Percentiles rank a stretch among this genome's conserved stretches.
Conservation (phyloP, 2,797 vertebrate species). For the Liparis tanakae region DNA sequence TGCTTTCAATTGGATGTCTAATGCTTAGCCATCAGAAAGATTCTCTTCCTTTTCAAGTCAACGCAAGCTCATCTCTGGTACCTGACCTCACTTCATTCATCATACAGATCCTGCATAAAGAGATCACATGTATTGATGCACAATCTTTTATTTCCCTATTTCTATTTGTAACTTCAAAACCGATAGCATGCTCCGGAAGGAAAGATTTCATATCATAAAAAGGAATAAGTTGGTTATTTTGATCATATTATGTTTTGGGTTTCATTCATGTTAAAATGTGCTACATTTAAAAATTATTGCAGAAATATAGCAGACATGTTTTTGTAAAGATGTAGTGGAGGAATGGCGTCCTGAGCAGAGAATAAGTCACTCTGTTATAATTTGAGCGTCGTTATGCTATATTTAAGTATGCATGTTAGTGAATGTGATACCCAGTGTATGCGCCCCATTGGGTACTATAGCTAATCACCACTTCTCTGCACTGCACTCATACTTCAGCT, state of each 20-base stretch:
- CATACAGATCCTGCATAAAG: background rate
- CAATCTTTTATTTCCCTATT: background rate
- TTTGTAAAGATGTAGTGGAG: too few species aligned
- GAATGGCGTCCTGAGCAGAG: too few species aligned
- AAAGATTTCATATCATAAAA: background rate
- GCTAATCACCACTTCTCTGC: too few species aligned
- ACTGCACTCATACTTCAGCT: background rate
- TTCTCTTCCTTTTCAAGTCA: background rate
- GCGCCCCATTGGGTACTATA: too few species aligned
- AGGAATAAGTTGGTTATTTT: background rate
- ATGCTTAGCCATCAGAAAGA: slow-evolving; percentile 3
- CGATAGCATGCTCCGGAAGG: background rate
- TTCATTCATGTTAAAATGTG: background rate
- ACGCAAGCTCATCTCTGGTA: background rate
- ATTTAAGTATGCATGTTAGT: too few species aligned
- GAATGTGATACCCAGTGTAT: too few species aligned
- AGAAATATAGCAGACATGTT: background rate
- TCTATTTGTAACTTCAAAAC: background rate
- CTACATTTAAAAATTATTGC: background rate
- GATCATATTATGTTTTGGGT: background rate
- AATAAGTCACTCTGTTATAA: too few species aligned
- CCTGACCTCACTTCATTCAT: background rate
- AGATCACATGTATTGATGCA: background rate
- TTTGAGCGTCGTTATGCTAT: too few species aligned
- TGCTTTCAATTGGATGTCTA: slow-evolving; percentile 5